phyloP scores from a whole-genome alignment of 2,888 invertebrate species.

The Mythimna albipuncta region DNA sequence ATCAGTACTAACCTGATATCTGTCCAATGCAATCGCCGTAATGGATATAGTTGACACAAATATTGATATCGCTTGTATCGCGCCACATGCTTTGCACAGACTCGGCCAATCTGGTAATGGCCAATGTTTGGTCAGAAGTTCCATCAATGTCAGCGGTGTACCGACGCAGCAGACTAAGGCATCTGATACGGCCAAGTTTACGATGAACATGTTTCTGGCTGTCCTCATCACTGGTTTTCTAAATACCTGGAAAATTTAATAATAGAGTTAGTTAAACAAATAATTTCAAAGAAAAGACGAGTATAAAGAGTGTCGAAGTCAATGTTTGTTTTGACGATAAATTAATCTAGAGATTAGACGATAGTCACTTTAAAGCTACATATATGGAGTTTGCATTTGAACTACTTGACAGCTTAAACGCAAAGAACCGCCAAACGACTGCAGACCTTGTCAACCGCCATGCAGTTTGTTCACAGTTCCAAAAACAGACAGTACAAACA shows the following conservation, averaged over 20 bases:
- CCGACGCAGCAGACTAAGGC: constrained; percentile 96
- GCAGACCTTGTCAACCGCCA: too few species aligned
- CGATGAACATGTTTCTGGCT: constrained; percentile 97
- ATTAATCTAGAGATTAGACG: neutral
- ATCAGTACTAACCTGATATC: constrained; percentile 92
- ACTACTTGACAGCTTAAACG: too few species aligned
- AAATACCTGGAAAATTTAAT: constrained; percentile 90
- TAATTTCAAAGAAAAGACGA: neutral
- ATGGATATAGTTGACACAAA: constrained; percentile 98
- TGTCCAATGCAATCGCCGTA: constrained; percentile 96
- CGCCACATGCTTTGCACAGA: constrained; percentile 96
- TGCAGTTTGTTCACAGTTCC: neutral
- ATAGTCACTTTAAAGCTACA: neutral
- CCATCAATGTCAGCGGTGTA: constrained; percentile 97
- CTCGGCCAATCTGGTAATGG: constrained; percentile 95
- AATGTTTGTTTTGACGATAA: neutral
- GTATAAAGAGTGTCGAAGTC: neutral
- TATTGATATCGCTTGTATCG: constrained; percentile 96
- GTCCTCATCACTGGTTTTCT: constrained; percentile 97
- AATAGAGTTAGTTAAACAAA: neutral
- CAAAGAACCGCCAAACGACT: neutral
- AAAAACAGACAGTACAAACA: neutral
- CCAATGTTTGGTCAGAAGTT: constrained; percentile 96
- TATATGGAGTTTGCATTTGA: too few species aligned
- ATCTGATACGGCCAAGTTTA: constrained; percentile 96